These are phyloP conservation scores for Fringilla coelebs DNA, from an alignment of 2,797 vertebrate genomes.

Conservation along the genomic window DNA sequence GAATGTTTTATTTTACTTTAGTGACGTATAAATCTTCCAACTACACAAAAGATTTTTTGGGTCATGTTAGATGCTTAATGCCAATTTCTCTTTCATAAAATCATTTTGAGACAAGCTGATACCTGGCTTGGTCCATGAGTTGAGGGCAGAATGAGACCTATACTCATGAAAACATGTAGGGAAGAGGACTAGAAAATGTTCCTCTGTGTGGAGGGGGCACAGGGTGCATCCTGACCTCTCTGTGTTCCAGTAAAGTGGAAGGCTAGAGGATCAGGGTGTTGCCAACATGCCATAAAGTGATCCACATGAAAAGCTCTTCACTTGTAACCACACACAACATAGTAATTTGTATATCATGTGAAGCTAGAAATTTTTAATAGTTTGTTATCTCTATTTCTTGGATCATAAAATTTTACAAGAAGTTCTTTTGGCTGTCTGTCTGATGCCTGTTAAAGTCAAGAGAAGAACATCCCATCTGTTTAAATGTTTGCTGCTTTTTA, in stretches of 20 bases:
- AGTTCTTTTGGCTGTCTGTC: not conserved
- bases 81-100: not conserved
- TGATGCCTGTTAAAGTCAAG: not conserved
- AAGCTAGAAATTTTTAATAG: not conserved
- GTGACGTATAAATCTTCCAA: not conserved
- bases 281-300: not conserved
- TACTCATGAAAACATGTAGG: not conserved
- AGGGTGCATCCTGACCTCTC: not conserved
- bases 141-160: not conserved
- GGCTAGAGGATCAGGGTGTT: not conserved
- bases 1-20: not conserved
- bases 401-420: not conserved
- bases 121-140: rapidly evolving
- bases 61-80: not conserved
- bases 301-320: not conserved
- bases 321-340: not conserved
- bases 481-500: not conserved
- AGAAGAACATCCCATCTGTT: not conserved
- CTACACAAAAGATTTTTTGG: not conserved
- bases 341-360: not conserved
- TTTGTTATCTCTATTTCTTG: not conserved
- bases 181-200: not conserved
- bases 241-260: not conserved
- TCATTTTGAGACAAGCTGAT: not conserved
- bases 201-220: not conserved